A percentile compares a stretch with the other conserved stretches of the same genome.
These are phyloP conservation scores for Nautilus pompilius DNA, from an alignment of 1,140 invertebrate species.

Conservation along the genomic window DNA sequence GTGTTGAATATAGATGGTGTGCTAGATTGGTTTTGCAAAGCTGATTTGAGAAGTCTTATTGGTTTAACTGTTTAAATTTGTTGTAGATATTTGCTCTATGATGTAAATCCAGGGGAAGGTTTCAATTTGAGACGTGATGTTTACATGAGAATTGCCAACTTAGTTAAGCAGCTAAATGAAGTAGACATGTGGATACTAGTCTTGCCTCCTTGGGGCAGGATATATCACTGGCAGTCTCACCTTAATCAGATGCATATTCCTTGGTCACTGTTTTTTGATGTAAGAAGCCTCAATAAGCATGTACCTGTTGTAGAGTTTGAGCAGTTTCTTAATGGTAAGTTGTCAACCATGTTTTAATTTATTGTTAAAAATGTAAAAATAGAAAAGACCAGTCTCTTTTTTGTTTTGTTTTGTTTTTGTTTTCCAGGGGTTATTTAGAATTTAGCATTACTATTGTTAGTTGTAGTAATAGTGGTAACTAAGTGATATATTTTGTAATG, in stretches of 20 bases:
- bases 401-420: constrained; percentile 4
- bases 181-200: constrained; percentile 60
- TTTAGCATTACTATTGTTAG: background rate
- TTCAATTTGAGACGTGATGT: constrained; percentile 96
- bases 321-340: constrained; percentile 66
- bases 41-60: too few relatives aligned
- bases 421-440: background rate
- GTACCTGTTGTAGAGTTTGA: constrained; percentile 84
- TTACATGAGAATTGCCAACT: constrained; percentile 84
- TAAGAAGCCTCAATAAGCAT: constrained; percentile 73
- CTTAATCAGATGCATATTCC: constrained; percentile 59
- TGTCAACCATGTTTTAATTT: background rate
- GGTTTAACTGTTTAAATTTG: too few relatives aligned
- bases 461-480: too few relatives aligned
- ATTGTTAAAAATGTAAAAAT: background rate
- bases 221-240: constrained; percentile 84
- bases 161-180: constrained; percentile 66
- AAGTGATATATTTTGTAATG: too few relatives aligned
- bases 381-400: background rate
- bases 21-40: too few relatives aligned
- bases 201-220: constrained; percentile 82
- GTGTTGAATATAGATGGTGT: too few relatives aligned
- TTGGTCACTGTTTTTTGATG: constrained; percentile 86
- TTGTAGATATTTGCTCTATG: constrained; percentile 75
- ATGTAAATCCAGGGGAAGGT: constrained; percentile 91